These are phyloP conservation scores for Hirtodrosophila cameraria DNA, from an alignment of 2,888 invertebrate species.

Conservation along the genomic window DNA sequence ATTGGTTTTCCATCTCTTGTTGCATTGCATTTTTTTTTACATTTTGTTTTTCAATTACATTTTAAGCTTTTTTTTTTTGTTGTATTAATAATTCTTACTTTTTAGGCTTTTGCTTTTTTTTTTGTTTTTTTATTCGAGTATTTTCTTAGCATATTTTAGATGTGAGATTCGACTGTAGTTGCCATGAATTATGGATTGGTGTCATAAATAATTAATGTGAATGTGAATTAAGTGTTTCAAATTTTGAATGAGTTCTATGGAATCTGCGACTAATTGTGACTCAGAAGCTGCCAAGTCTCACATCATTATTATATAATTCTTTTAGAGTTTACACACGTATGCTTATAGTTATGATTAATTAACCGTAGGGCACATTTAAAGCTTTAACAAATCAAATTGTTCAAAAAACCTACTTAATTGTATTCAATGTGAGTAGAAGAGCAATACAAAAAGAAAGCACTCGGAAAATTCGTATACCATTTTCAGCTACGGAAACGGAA, in stretches of 20 bases:
- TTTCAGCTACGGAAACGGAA: conserved; percentile 16
- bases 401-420: conserved; percentile 48
- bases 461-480: conserved; percentile 34
- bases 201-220: conserved; percentile 18
- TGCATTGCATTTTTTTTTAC: conserved; percentile 31
- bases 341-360: conserved; percentile 31
- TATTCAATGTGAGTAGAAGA: conserved; percentile 14
- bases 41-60: conserved; percentile 23
- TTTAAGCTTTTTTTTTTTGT: conserved; percentile 22
- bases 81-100: not conserved
- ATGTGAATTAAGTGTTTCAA: conserved; percentile 1
- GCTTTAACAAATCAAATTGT: conserved; percentile 78
- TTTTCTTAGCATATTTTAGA: conserved; percentile 8
- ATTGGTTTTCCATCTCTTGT: not conserved
- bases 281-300: conserved; percentile 17
- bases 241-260: not conserved
- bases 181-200: not conserved
- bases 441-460: conserved; percentile 1
- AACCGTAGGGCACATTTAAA: conserved; percentile 82
- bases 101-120: not conserved
- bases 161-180: conserved; percentile 29
- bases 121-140: conserved; percentile 1
- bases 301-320: conserved; percentile 1
- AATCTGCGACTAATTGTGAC: conserved; percentile 2
- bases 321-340: conserved; percentile 2